Conservation (phyloP, 2,888 invertebrate genomes). For the Sipunculus nudus region DNA sequence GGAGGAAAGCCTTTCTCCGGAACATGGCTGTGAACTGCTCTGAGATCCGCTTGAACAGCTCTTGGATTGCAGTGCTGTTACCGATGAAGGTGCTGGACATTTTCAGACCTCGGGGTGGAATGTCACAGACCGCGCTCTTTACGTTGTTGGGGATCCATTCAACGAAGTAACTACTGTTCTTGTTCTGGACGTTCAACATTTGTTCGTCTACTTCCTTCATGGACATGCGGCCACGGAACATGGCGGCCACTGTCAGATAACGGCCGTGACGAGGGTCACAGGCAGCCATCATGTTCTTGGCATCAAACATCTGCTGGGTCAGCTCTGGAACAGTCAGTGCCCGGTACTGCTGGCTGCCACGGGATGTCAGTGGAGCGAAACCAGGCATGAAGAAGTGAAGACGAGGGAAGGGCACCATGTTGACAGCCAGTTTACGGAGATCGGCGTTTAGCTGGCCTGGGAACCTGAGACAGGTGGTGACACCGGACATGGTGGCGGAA, state of each 20-base stretch:
- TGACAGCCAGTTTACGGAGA: conserved; percentile 75
- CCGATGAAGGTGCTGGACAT: conserved; percentile 59
- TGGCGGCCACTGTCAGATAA: conserved; percentile 67
- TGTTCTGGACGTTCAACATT: conserved; percentile 83
- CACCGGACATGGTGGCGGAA: conserved; percentile 69
- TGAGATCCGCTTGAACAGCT: too few relatives aligned
- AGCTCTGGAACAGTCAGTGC: conserved; percentile 63
- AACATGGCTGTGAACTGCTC: too few relatives aligned
- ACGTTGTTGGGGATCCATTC: conserved; percentile 74
- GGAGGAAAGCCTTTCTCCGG: too few relatives aligned
- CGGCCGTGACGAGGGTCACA: conserved; percentile 92
- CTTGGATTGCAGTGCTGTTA: conserved; percentile 64
- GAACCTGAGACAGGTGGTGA: conserved; percentile 88
- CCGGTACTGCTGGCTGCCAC: conserved; percentile 63
- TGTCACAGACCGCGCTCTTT: conserved; percentile 89
- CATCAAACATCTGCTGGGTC: conserved; percentile 81
- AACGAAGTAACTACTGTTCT: conserved; percentile 65
- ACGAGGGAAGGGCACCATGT: conserved; percentile 69
- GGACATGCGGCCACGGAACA: conserved; percentile 64
- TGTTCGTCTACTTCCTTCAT: conserved; percentile 73
- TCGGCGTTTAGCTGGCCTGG: conserved; percentile 90
- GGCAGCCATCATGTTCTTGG: conserved; percentile 96
- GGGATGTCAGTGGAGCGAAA: conserved; percentile 64
- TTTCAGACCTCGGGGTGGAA: conserved; percentile 71
- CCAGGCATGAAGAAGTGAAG: conserved; percentile 67